phyloP scores from a whole-genome alignment of 2,888 invertebrate genomes.

The Ptychoptera contaminata region DNA sequence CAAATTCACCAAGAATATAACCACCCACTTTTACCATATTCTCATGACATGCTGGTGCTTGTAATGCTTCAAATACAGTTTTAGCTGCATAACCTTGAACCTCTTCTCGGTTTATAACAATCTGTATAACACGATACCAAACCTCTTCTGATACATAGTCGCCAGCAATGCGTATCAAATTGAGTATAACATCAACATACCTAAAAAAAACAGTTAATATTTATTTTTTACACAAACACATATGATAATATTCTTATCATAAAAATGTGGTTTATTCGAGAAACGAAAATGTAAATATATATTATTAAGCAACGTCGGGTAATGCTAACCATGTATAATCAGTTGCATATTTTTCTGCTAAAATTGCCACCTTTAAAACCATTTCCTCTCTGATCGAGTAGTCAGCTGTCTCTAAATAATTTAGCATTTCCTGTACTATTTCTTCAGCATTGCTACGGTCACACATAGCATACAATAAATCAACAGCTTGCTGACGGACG shows the following conservation, averaged over 20 bases:
- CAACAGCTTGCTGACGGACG: constrained; percentile 94
- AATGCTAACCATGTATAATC: constrained; percentile 90
- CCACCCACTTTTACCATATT: constrained; percentile 99
- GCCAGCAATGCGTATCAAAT: constrained; percentile 97
- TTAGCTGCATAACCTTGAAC: constrained; percentile 99
- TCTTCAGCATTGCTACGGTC: constrained; percentile 98
- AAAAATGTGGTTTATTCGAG: too few species aligned
- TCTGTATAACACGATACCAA: constrained; percentile 99
- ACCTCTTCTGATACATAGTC: constrained; percentile 99
- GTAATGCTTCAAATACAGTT: constrained; percentile 97
- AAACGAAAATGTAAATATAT: too few species aligned
- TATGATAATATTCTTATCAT: too few species aligned
- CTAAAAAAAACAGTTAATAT: constrained; percentile 16
- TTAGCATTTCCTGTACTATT: constrained; percentile 98
- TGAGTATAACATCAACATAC: constrained; percentile 90
- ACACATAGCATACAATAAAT: constrained; percentile 98
- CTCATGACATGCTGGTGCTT: constrained; percentile 98
- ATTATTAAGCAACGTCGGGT: too few species aligned
- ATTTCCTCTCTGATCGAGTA: constrained; percentile 99
- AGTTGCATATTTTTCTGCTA: constrained; percentile 98
- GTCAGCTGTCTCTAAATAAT: constrained; percentile 97
- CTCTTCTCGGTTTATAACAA: constrained; percentile 98
- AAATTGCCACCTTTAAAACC: constrained; percentile 98
- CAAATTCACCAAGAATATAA: constrained; percentile 97
- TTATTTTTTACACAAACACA: too few species aligned